Evolutionary conservation across 2,888 invertebrate species (phyloP).

Genomic region (Dorcus hopei): DNA sequence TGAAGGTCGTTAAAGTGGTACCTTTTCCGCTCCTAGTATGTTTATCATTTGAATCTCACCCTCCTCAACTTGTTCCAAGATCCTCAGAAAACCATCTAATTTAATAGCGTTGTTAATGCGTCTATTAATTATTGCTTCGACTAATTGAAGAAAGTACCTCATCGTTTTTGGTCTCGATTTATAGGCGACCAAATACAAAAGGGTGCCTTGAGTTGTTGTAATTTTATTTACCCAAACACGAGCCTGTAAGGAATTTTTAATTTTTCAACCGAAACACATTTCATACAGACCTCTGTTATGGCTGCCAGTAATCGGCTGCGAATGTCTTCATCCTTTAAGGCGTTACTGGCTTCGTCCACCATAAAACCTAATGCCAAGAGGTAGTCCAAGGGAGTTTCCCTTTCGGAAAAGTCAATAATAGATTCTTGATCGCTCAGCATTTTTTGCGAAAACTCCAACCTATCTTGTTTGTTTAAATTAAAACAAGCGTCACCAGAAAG

Average conservation of each 20-base stretch:
- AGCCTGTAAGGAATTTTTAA: conserved; percentile 26
- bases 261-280: not conserved
- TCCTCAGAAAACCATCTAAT: conserved; percentile 34
- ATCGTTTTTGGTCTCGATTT: conserved; percentile 35
- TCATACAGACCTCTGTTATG: conserved; percentile 31
- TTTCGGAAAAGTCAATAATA: conserved; percentile 36
- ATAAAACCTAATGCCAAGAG: conserved; percentile 35
- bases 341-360: conserved; percentile 37
- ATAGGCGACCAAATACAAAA: conserved; percentile 33
- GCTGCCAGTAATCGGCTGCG: conserved; percentile 33
- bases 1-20: conserved; percentile 5
- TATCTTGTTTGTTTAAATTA: conserved; percentile 27
- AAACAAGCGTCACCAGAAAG: conserved; percentile 31
- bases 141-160: conserved; percentile 37
- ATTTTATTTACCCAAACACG: conserved; percentile 37
- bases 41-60: conserved; percentile 34
- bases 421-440: conserved; percentile 25
- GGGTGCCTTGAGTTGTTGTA: conserved; percentile 33
- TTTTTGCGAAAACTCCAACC: conserved; percentile 24
- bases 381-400: conserved; percentile 34
- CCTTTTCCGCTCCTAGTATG: conserved; percentile 33
- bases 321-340: conserved; percentile 36
- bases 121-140: conserved; percentile 37
- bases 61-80: conserved; percentile 35
- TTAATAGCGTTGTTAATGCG: conserved; percentile 36